Percentiles rank a stretch among this genome's conserved stretches.
phyloP scores from a whole-genome alignment of 2,797 vertebrate species.

The Phrynocephalus forsythii region DNA sequence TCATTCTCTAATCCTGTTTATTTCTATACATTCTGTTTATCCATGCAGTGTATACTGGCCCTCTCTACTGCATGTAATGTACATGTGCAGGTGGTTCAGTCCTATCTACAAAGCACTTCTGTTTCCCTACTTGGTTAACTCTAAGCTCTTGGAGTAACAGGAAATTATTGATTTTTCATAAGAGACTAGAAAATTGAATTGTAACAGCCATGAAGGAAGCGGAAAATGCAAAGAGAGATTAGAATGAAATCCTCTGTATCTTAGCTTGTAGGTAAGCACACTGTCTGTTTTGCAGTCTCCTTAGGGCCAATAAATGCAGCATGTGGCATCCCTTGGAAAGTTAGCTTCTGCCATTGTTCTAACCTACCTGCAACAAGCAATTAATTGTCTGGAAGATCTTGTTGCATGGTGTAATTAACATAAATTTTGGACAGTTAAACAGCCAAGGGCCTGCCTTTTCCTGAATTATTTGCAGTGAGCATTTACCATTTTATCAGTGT shows the following conservation, averaged over 20 bases:
- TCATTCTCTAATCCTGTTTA: background rate
- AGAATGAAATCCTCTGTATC: background rate
- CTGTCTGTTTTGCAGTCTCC: background rate
- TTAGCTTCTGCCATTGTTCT: background rate
- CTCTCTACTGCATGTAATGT: background rate
- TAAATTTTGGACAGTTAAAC: background rate
- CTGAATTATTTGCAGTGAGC: background rate
- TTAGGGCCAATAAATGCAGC: background rate
- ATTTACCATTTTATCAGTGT: background rate
- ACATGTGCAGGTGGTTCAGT: background rate
- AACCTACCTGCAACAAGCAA: background rate
- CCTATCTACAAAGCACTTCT: background rate
- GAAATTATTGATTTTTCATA: background rate
- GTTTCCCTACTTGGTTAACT: background rate
- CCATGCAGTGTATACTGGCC: background rate
- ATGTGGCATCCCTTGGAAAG: background rate
- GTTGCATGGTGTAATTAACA: background rate
- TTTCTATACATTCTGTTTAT: background rate
- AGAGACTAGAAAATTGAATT: background rate
- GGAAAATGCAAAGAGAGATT: accelerated
- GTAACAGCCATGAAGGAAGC: background rate
- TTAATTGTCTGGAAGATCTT: background rate
- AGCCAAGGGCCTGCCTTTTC: background rate
- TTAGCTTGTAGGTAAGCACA: background rate
- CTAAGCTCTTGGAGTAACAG: background rate